Base-by-base conservation (phyloP, 2,888 invertebrate species). In the Thereva nobilitata region DNA sequence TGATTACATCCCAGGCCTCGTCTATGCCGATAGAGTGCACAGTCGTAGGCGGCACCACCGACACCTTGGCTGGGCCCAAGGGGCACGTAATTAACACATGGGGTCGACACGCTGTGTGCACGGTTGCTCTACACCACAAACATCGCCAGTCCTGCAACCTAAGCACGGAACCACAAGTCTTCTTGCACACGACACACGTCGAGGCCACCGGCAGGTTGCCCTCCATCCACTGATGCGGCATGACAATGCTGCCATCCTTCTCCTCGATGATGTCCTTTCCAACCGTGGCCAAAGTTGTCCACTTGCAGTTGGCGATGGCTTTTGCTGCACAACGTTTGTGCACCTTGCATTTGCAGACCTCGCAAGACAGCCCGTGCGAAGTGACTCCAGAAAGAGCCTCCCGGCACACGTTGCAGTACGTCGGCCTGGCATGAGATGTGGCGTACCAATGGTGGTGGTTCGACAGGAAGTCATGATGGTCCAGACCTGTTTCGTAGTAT, bases 221-320 rank as follows among this genome's bases (percentile, higher is more conserved):
- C 80, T 97, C 97, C 85, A 97, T 86, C 97, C 97, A 98, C 78
- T 98, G 97, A 82, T 98, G 97, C 9, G 96, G 96, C 94, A 97
- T 95, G 72, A 90, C 89, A 75, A 93, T 91, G 78, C 87, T 91
- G 83, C 95, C 94, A 78, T 96, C 95, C 70, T 88, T 86, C 74
- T 96, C 94, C 77, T 97, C 96, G 57, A 97, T 93, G 66, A 96
- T 91, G 73, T 96, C 93, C 75, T 92, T 92, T n/a, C 96, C 96
- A 66, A 98, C 90, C 49, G 94, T 94, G 5, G 96, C 92, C 72
- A 97, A 84, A 47, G 96, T 96, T 73, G 95, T 97, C 97, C 97
- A 97, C 80, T 98, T 98, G 85, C 97, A 98, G 77, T 93, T 94
- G 73, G 92, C 92, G 75, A 92, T 90, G 64, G 97, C 95, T 76